A percentile compares a stretch with the other conserved stretches of the same genome.
Evolutionary conservation across 35 echinoderm and acorn worm genomes (phyloP).

Genomic region (Holothuria glaberrima): DNA sequence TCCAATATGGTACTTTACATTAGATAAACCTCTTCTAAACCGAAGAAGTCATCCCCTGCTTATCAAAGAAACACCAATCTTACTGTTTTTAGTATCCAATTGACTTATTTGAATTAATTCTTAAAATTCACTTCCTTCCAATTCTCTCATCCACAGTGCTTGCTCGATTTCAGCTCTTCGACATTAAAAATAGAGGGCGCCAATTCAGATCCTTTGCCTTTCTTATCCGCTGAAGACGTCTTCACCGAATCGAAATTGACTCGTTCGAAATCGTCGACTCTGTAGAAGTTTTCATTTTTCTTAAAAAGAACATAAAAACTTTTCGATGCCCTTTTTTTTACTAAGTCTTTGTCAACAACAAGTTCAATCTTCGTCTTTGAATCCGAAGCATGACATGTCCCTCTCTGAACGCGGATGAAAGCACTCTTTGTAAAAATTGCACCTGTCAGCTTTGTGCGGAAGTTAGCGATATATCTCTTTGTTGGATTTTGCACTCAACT

Average conservation of each 20-base stretch:
- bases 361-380: neutral
- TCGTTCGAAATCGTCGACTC: conserved; percentile 41
- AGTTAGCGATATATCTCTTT: no score
- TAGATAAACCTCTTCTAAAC: no score
- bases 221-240: conserved; percentile 31
- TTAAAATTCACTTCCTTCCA: neutral
- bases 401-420: no score
- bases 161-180: conserved; percentile 29
- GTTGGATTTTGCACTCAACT: no score
- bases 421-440: no score
- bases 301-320: neutral
- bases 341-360: neutral
- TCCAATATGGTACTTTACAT: no score
- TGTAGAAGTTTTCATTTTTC: neutral
- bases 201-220: conserved; percentile 29
- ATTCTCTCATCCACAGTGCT: conserved; percentile 11
- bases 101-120: neutral
- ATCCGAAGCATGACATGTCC: neutral
- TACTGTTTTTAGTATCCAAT: no score
- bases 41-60: no score
- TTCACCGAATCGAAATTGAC: conserved; percentile 31
- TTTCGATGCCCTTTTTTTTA: neutral
- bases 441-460: no score
- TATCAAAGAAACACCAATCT: no score
- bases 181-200: conserved; percentile 47